phyloP scores from a whole-genome alignment of 2,113 vertebrate genomes.

The Coturnix japonica region DNA sequence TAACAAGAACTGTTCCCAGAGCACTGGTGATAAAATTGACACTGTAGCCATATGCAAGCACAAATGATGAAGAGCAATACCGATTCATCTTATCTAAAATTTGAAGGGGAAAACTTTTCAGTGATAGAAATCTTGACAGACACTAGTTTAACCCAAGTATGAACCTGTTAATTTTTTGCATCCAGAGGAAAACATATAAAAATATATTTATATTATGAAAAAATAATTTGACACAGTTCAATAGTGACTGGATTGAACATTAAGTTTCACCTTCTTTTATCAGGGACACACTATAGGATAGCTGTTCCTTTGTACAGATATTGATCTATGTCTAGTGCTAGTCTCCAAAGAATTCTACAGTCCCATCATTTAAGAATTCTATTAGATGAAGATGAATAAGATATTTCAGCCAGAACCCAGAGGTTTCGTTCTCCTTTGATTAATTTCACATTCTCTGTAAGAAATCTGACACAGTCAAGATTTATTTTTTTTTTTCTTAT shows the following conservation, averaged over 20 bases:
- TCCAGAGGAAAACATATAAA: neutral
- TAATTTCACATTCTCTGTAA: neutral
- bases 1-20: constrained; percentile 4
- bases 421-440: neutral
- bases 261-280: neutral
- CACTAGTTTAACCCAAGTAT: neutral
- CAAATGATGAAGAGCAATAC: neutral
- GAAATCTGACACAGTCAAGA: neutral
- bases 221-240: neutral
- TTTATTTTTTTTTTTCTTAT: neutral
- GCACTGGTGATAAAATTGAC: neutral
- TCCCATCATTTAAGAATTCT: neutral
- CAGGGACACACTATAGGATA: neutral
- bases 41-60: neutral
- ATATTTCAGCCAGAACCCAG: neutral
- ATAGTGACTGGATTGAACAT: neutral
- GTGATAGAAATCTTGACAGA: neutral
- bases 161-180: neutral
- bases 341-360: neutral
- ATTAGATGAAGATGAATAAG: neutral
- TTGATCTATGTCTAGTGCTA: neutral
- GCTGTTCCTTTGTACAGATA: neutral
- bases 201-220: neutral
- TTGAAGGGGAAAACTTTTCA: neutral
- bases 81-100: neutral